phyloP scores from a whole-genome alignment of 2,888 invertebrate species.

The Protophormia terraenovae region DNA sequence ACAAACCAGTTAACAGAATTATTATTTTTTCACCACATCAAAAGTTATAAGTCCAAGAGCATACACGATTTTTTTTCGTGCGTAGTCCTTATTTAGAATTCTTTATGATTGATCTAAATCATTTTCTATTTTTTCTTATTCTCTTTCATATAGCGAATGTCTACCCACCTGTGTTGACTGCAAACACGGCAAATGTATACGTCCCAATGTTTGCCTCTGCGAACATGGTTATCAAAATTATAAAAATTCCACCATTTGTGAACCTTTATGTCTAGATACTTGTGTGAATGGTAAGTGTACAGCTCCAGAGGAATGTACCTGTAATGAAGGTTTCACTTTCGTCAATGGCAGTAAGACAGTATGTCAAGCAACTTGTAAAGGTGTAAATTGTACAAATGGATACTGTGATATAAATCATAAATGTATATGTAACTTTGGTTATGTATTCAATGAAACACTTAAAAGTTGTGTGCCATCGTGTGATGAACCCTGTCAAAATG shows the following conservation, averaged over 20 bases:
- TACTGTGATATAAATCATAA: constrained; percentile 83
- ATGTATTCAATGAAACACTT: constrained; percentile 70
- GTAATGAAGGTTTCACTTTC: constrained; percentile 72
- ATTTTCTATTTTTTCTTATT: not conserved
- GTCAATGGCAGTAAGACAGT: constrained; percentile 72
- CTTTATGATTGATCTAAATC: not conserved
- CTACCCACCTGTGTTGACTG: constrained; percentile 77
- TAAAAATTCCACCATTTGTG: constrained; percentile 72
- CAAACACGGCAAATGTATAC: constrained; percentile 74
- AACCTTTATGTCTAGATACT: constrained; percentile 73
- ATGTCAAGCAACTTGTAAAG: constrained; percentile 79
- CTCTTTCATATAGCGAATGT: constrained; percentile 71
- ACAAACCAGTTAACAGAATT: too few relatives aligned
- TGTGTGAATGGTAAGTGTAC: constrained; percentile 77
- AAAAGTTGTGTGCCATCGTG: constrained; percentile 75
- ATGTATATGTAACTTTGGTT: constrained; percentile 84
- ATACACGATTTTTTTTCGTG: too few relatives aligned
- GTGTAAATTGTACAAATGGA: constrained; percentile 79
- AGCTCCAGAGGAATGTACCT: constrained; percentile 76
- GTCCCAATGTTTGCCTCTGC: constrained; percentile 76
- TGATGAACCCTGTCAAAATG: constrained; percentile 75
- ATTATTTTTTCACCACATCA: too few relatives aligned
- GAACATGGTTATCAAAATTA: constrained; percentile 74
- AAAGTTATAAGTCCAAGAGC: too few relatives aligned
- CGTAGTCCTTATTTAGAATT: too few relatives aligned